These are phyloP conservation scores for Neodon shergylaensis DNA, from an alignment of 2,113 vertebrate genomes.

Conservation along the genomic window DNA sequence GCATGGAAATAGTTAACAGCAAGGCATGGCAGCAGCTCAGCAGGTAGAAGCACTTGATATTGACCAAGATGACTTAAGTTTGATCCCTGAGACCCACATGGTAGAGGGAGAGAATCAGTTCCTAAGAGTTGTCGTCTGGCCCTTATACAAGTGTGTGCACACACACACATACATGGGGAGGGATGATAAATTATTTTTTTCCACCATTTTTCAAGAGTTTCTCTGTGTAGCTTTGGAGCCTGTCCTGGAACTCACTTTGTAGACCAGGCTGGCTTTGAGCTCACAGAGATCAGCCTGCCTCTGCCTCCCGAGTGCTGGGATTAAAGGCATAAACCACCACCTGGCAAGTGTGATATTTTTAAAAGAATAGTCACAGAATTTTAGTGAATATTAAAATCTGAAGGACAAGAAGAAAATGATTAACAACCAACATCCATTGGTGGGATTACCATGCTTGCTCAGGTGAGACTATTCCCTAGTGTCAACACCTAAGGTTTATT, in stretches of 20 bases:
- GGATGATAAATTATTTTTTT: neutral
- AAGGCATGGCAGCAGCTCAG: neutral
- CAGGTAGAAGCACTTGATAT: neutral
- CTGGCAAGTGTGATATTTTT: neutral
- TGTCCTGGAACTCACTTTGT: neutral
- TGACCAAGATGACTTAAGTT: neutral
- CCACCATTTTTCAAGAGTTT: neutral
- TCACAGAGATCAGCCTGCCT: neutral
- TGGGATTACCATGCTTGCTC: neutral
- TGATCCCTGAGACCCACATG: neutral
- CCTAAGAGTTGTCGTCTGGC: neutral
- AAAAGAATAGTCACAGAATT: neutral
- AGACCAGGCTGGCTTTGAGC: neutral
- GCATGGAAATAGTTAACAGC: neutral
- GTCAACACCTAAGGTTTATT: neutral
- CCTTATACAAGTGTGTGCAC: neutral
- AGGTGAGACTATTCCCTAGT: neutral
- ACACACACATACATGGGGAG: neutral
- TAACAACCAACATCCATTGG: neutral
- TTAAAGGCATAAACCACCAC: neutral
- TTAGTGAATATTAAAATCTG: neutral
- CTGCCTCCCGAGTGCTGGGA: neutral
- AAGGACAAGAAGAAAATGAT: neutral
- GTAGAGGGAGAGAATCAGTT: neutral
- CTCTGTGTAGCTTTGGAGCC: neutral